A percentile compares a stretch with the other conserved stretches of the same genome.
These are phyloP conservation scores for Neostethus bicornis DNA, from an alignment of 2,797 vertebrate species.

Conservation along the genomic window DNA sequence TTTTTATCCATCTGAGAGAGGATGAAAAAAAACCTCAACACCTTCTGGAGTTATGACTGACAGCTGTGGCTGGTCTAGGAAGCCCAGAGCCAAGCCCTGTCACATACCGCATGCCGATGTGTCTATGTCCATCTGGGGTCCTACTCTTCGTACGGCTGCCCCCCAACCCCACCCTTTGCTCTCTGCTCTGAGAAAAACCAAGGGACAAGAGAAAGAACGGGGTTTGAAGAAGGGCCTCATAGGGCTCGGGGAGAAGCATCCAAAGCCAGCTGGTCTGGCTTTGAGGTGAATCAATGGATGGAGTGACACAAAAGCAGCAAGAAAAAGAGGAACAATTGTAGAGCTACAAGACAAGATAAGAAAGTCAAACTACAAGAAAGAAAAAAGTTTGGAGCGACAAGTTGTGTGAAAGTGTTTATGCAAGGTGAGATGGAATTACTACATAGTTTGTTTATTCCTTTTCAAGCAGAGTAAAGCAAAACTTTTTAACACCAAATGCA, in stretches of 20 bases:
- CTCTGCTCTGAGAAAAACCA: conserved; percentile 80
- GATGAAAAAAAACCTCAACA: conserved; percentile 55
- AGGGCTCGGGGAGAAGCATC: conserved; percentile 79
- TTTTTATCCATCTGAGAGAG: conserved; percentile 38
- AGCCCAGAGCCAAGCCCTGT: conserved; percentile 74
- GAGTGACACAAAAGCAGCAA: conserved; percentile 51
- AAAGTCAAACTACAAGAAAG: conserved; percentile 47
- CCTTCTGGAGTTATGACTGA: conserved; percentile 76
- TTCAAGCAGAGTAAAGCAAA: conserved; percentile 6
- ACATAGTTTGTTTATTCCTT: conserved; percentile 26
- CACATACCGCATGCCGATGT: conserved; percentile 77
- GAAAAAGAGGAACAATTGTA: conserved; percentile 53
- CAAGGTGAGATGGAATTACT: conserved; percentile 78
- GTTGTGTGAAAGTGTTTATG: conserved; percentile 70
- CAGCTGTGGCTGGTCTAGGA: conserved; percentile 77
- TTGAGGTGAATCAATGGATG: conserved; percentile 64
- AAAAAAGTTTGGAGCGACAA: conserved; percentile 56
- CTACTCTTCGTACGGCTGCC: conserved; percentile 81
- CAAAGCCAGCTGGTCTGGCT: conserved; percentile 92
- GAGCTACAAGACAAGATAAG: conserved; percentile 50
- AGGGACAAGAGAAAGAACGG: conserved; percentile 80
- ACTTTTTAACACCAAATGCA: conserved; percentile 9
- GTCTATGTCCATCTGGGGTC: conserved; percentile 83
- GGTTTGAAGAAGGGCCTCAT: conserved; percentile 84
- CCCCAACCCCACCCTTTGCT: conserved; percentile 68